A percentile compares a stretch with the other conserved stretches of the same genome.
These are phyloP conservation scores for Centruroides sculpturatus DNA, from an alignment of 1,140 invertebrate genomes.

Conservation along the genomic window DNA sequence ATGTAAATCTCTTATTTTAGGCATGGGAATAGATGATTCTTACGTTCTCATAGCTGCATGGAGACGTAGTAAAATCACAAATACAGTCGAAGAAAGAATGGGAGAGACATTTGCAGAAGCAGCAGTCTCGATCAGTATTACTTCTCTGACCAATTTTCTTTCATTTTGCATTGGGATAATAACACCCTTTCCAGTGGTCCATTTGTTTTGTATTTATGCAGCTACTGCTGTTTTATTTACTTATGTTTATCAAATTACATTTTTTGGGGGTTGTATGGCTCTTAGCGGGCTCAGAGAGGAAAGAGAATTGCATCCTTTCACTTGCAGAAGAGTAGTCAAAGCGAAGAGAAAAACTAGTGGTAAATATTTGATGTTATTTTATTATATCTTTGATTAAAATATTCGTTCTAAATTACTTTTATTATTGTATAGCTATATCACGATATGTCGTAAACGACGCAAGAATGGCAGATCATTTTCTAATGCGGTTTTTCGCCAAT, in stretches of 20 bases:
- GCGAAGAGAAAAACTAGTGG: too few relatives aligned
- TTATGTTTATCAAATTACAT: slow-evolving; percentile 86
- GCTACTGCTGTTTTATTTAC: slow-evolving; percentile 81
- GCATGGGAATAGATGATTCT: slow-evolving; percentile 91
- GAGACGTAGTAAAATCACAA: slow-evolving; percentile 62
- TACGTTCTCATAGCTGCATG: slow-evolving; percentile 92
- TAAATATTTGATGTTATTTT: too few relatives aligned
- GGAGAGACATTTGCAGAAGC: slow-evolving; percentile 77
- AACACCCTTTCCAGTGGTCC: slow-evolving; percentile 82
- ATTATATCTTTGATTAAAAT: too few relatives aligned
- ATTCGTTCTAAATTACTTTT: too few relatives aligned
- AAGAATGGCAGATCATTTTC: slow-evolving; percentile 44
- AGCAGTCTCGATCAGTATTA: slow-evolving; percentile 95
- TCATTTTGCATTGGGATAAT: slow-evolving; percentile 91
- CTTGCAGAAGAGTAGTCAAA: too few relatives aligned
- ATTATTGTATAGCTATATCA: too few relatives aligned
- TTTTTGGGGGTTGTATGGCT: slow-evolving; percentile 81
- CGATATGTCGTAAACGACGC: too few relatives aligned
- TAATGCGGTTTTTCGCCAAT: slow-evolving; percentile 77
- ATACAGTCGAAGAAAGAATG: slow-evolving; percentile 68
- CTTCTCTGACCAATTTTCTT: slow-evolving; percentile 88
- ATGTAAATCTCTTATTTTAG: slow-evolving; percentile 33
- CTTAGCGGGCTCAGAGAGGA: slow-evolving; percentile 74
- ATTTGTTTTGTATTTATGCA: slow-evolving; percentile 92
- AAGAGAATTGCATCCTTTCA: slow-evolving; percentile 55